These are phyloP conservation scores for Drosophila bocki DNA, from an alignment of 1,140 invertebrate species.

Conservation along the genomic window DNA sequence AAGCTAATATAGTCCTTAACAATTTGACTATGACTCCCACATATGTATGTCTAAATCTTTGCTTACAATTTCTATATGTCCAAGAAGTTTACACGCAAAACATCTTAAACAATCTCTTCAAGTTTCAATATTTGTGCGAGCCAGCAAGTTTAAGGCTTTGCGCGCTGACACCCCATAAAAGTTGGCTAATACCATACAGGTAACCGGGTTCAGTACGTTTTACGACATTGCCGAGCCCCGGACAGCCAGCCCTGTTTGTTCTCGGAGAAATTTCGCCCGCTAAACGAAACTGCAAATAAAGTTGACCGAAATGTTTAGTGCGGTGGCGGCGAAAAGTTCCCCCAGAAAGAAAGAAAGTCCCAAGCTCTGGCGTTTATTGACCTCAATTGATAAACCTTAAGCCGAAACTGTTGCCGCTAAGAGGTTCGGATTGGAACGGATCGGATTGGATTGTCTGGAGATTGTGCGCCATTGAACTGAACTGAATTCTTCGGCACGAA, in stretches of 20 bases:
- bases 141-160: conserved; percentile 15
- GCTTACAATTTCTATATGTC: not conserved
- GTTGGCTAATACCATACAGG: conserved; percentile 36
- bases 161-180: conserved; percentile 58
- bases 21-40: not conserved
- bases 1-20: not conserved
- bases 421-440: conserved; percentile 5
- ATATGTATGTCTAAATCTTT: not conserved
- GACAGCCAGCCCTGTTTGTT: conserved; percentile 45
- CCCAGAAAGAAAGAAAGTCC: conserved; percentile 62
- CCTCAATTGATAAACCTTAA: conserved; percentile 61
- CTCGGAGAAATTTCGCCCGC: conserved; percentile 62
- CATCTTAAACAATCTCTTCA: conserved; percentile 20
- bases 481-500: conserved; percentile 21
- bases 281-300: conserved; percentile 72
- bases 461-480: conserved; percentile 32
- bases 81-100: conserved; percentile 12
- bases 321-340: conserved; percentile 40
- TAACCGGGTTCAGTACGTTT: conserved; percentile 46
- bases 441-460: conserved; percentile 24
- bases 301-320: conserved; percentile 50
- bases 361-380: conserved; percentile 41
- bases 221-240: conserved; percentile 46
- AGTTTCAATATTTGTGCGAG: conserved; percentile 51
- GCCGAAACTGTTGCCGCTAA: conserved; percentile 29